Base-by-base conservation (phyloP, 2,797 vertebrate genomes). In the Mallotus villosus region DNA sequence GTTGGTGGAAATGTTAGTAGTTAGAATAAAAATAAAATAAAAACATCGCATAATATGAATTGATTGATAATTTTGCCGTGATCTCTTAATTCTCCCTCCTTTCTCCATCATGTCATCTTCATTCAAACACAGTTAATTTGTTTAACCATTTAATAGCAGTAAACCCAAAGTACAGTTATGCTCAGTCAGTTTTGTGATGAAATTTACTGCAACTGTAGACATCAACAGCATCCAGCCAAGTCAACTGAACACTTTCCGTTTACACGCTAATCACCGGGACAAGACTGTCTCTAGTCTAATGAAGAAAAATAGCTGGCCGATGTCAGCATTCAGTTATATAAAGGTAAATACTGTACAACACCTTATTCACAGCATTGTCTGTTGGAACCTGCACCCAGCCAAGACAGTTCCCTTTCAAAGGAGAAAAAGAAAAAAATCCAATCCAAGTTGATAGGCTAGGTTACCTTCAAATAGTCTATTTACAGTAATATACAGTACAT, bases 71-170 rank as follows among this genome's bases (percentile, higher is more conserved):
- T 7, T 6, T 55, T 55, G 5, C 51, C 5, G 16, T 3, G 1
- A 55, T 17, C 4, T n/a, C 51, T n/a, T 5, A n/a, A 55, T 55
- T n/a, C 17, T 16, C 14, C 14, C 49, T 19, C 49, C 49, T 51
- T 51, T 51, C 14, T 55, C 51, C 51, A 55, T n/a, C 19, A 55
- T 5, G 16, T 17, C 51, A 4, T 17, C 51, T 17, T n/a, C 51
- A 55, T n/a, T 17, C 16, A 55, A 55, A 55, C 51, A 55, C 51
- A 55, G 51, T 55, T 17, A 17, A 55, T 86, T 85, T 84, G 87
- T 86, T 88, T 87, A 90, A 88, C 87, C 88, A 87, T 92, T 92
- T 91, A 92, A 89, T 92, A 91, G 89, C 89, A 89, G 85, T 90
- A 88, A 88, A 87, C 67, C 87, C 85, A 90, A 89, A 89, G 86